phyloP scores from a whole-genome alignment of 2,113 vertebrate genomes.

The Labrus mixtus region DNA sequence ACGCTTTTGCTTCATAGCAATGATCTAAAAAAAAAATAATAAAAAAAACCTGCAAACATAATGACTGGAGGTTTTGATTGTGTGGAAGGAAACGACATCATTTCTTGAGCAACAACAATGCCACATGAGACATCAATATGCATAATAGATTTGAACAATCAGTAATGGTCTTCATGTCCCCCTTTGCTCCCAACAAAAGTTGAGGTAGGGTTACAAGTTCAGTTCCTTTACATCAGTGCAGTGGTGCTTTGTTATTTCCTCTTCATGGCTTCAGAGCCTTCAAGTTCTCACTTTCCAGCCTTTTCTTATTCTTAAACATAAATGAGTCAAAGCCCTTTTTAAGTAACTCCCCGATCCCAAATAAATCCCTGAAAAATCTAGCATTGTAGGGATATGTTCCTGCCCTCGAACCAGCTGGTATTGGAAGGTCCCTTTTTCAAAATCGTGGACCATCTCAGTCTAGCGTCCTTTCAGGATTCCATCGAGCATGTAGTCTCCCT shows the following conservation, averaged over 20 bases:
- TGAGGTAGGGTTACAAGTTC: constrained; percentile 55
- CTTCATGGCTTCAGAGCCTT: constrained; percentile 40
- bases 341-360: constrained; percentile 42
- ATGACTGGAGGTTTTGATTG: constrained; percentile 44
- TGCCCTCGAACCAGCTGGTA: constrained; percentile 6
- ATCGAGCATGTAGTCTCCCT: constrained; percentile 93
- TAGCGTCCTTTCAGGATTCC: constrained; percentile 93
- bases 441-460: not conserved
- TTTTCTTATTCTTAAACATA: constrained; percentile 42
- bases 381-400: constrained; percentile 39
- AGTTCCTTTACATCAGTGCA: constrained; percentile 66
- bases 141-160: constrained; percentile 69
- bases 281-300: constrained; percentile 38
- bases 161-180: constrained; percentile 53
- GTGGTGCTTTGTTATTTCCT: constrained; percentile 37
- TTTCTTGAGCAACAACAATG: constrained; percentile 45
- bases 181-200: constrained; percentile 49
- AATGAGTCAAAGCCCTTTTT: constrained; percentile 58
- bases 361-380: constrained; percentile 64
- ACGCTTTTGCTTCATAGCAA: constrained; percentile 3
- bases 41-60: constrained; percentile 19
- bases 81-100: constrained; percentile 50
- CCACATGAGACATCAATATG: constrained; percentile 62
- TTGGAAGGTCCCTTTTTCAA: constrained; percentile 18
- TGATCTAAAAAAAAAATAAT: constrained; percentile 39